These are phyloP conservation scores for Macrosoma leucophasiata DNA, from an alignment of 2,888 invertebrate species.

Conservation along the genomic window DNA sequence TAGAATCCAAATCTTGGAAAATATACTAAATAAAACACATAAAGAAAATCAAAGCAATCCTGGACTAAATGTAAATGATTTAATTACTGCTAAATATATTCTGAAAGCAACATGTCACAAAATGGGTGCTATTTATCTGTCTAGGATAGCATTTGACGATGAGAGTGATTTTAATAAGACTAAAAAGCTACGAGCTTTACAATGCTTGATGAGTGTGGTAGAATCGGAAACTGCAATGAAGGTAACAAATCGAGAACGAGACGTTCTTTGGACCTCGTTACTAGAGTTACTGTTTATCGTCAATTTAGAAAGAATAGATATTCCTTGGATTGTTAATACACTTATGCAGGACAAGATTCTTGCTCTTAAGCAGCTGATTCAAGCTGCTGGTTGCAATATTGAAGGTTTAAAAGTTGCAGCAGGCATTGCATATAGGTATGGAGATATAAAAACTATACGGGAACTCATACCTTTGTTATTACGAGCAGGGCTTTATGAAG, in stretches of 20 bases:
- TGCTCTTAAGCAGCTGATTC: slow-evolving; percentile 56
- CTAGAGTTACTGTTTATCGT: slow-evolving; percentile 58
- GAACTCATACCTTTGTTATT: slow-evolving; percentile 48
- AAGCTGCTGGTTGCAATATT: slow-evolving; percentile 44
- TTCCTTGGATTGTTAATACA: slow-evolving; percentile 64
- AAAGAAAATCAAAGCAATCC: slow-evolving; percentile 38
- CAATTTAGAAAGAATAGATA: slow-evolving; percentile 58
- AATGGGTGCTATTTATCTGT: slow-evolving; percentile 70
- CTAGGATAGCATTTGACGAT: slow-evolving; percentile 65
- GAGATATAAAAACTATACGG: slow-evolving; percentile 42
- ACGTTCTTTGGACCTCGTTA: slow-evolving; percentile 58
- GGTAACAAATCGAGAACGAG: slow-evolving; percentile 57
- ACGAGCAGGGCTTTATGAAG: slow-evolving; percentile 49
- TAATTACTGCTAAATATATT: slow-evolving; percentile 67
- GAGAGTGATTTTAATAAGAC: slow-evolving; percentile 62
- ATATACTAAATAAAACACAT: slow-evolving; percentile 50
- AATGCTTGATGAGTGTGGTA: slow-evolving; percentile 66
- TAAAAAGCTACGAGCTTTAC: slow-evolving; percentile 65
- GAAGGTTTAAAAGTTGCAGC: slow-evolving; percentile 55
- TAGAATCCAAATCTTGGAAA: slow-evolving; percentile 66
- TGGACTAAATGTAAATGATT: slow-evolving; percentile 48
- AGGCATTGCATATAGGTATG: slow-evolving; percentile 48
- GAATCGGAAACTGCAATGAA: slow-evolving; percentile 63
- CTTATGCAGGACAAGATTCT: slow-evolving; percentile 59
- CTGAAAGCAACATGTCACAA: slow-evolving; percentile 68